Evolutionary conservation across 2,113 vertebrate genomes (phyloP), one percentile per base, ranked within the genome.

Genomic region (Cromileptes altivelis): DNA sequence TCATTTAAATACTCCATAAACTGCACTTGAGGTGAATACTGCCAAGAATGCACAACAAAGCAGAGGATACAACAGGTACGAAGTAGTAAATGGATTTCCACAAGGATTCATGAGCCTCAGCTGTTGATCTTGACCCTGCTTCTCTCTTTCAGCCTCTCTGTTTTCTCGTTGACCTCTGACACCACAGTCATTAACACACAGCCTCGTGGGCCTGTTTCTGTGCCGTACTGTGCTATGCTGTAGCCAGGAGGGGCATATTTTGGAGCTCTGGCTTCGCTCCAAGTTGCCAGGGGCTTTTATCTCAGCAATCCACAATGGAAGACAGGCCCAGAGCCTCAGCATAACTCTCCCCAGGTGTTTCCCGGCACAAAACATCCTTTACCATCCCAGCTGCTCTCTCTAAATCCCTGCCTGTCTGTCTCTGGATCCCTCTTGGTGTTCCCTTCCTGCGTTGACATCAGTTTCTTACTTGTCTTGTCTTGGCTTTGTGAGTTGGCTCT

Each of bases 261-360:
- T 70, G 56, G 55, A 79, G 15, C 47, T 74, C 74, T 92, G 89
- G 89, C 87, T 75, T 80, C 2, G 50, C 56, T 91, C 89, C 84
- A 87, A 77, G 81, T 86, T 89, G 72, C 86, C 81, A 81, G 57
- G 77, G 73, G 70, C 76, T 91, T 91, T 85, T 91, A 86, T 85
- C 88, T 84, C 69, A 84, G 87, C 83, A 25, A 77, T 23, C 45
- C 65, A 80, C 76, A 86, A 75, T 83, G 68, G 77, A 86, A 87
- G 82, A 84, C 89, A 80, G 80, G n/a, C 69, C 71, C 33, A 65
- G 56, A 82, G 69, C 67, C 63, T 80, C 27, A 18, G 81, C 75
- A 33, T 91, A 91, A 90, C 80, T 75, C 85, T 87, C 72, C 88
- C 85, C 93, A 94, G 90, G 92, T 93, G 92, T 88, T 89, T 82